Percentiles rank a stretch among this genome's conserved stretches.
Conservation (phyloP, 2,888 invertebrate genomes). For the Autographa pulchrina region DNA sequence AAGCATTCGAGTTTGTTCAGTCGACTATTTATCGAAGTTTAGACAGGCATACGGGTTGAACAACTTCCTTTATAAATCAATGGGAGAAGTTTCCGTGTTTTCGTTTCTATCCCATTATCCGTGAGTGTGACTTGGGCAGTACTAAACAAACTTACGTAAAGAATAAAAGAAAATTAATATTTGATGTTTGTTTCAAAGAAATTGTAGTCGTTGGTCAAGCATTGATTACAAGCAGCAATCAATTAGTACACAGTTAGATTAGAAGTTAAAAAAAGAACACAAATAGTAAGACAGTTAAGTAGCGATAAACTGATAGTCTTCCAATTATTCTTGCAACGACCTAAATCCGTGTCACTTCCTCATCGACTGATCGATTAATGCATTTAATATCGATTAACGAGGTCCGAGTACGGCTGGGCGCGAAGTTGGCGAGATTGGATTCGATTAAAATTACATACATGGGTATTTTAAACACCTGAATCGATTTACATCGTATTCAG, state of each 20-base stretch:
- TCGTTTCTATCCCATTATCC: constrained; percentile 13
- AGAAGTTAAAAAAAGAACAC: no score
- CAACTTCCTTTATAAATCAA: constrained; percentile 44
- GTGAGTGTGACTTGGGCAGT: constrained; percentile 20
- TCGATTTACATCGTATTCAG: constrained; percentile 24
- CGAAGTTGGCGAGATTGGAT: constrained; percentile 58
- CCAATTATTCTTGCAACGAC: constrained; percentile 35
- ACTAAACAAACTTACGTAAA: constrained; percentile 13
- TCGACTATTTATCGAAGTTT: constrained; percentile 19
- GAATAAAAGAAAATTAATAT: not conserved
- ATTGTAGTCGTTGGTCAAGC: not conserved
- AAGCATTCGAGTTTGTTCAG: constrained; percentile 16
- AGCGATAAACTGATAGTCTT: constrained; percentile 11
- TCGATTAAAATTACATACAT: constrained; percentile 54
- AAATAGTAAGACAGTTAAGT: no score
- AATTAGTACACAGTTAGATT: not conserved
- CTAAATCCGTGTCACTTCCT: constrained; percentile 67
- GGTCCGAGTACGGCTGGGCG: constrained; percentile 42
- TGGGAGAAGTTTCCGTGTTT: constrained; percentile 28
- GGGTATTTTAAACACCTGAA: constrained; percentile 26
- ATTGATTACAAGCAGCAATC: not conserved
- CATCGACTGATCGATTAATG: constrained; percentile 66
- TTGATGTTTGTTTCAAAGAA: not conserved
- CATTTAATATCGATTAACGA: constrained; percentile 72
- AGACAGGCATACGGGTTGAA: constrained; percentile 19